Base-by-base conservation (phyloP, 2,113 vertebrate species). In the Poicephalus gulielmi region DNA sequence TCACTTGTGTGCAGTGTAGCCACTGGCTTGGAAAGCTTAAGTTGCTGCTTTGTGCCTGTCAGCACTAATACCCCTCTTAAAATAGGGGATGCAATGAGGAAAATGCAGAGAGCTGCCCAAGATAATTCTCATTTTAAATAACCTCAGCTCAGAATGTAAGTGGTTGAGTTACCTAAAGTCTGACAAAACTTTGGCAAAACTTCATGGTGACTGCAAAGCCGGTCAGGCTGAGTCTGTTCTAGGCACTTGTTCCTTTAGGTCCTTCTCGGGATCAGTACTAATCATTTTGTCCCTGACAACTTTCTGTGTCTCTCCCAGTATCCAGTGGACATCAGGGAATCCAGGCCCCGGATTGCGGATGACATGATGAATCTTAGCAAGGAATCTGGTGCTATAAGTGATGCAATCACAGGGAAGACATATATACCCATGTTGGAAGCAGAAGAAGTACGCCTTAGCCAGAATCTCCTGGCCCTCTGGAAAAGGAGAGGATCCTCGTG, bases 381-480 rank as follows among this genome's bases (percentile, higher is more conserved):
- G 96, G 98, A 98, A 41, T 95, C 97, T 0, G 98, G 98, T 5
- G 90, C 95, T 0, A 92, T 99, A 35, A 98, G 95, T 0, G 99
- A 99, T 2, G 98, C 98, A 4, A 99, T 99, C 93, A 99, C 99
- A 0, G 99, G 99, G 23, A 98, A 97, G 64, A 98, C 95, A 0
- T 99, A 99, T 67, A 91, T 97, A 25, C 97, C 98, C 31, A 94
- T 99, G 93, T 96, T 98, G 4, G 90, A 98, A 9, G 92, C 95
- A 0, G 97, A 98, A 90, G 98, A 98, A 7, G 86, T 97, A 17
- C 95, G 94, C 55, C 98, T 99, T 55, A 99, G 95, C 93, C 87
- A 97, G 91, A 94, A 85, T 24, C 98, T 99, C 49, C 96, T 98
- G 68, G 95, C 98, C 63, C 92, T 98, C n/a, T 99, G 99, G 99